Evolutionary conservation across 2,797 vertebrate species (phyloP).

Genomic region (Clarias fuscus): DNA sequence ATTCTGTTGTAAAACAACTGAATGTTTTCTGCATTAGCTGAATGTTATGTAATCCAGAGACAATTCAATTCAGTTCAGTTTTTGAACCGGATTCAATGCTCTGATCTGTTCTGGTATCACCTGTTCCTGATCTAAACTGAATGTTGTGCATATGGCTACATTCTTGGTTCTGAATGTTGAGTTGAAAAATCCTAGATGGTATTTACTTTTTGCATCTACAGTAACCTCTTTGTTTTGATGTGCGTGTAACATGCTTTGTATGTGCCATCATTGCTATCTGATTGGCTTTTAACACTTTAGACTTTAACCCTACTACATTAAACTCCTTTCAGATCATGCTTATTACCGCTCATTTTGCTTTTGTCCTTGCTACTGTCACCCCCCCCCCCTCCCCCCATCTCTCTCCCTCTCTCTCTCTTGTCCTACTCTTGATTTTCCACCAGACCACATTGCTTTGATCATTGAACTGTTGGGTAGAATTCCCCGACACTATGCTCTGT

Average conservation of each 20-base stretch:
- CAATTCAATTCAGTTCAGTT: neutral
- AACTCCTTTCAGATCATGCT: neutral
- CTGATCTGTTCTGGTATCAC: neutral
- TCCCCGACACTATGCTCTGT: slow-evolving; percentile 78
- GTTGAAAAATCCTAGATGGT: neutral
- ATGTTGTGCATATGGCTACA: neutral
- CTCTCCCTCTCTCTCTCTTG: slow-evolving; percentile 39
- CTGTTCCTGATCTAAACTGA: neutral
- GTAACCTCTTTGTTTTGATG: neutral
- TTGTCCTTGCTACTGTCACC: slow-evolving; percentile 40
- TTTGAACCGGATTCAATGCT: neutral
- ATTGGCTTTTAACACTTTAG: neutral
- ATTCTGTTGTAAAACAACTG: neutral
- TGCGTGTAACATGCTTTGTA: neutral
- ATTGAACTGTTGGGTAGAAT: slow-evolving; percentile 83
- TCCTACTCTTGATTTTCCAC: slow-evolving; percentile 60
- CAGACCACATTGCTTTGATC: slow-evolving; percentile 80
- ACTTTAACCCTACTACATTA: neutral
- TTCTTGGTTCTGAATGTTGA: neutral
- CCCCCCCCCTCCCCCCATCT: slow-evolving; percentile 15
- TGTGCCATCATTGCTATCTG: neutral
- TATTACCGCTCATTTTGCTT: slow-evolving; percentile 55
- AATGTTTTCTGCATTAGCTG: neutral
- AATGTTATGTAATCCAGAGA: neutral
- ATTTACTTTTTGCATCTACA: neutral